Conservation (phyloP, 2,888 invertebrate species). For the Magallana nippona region DNA sequence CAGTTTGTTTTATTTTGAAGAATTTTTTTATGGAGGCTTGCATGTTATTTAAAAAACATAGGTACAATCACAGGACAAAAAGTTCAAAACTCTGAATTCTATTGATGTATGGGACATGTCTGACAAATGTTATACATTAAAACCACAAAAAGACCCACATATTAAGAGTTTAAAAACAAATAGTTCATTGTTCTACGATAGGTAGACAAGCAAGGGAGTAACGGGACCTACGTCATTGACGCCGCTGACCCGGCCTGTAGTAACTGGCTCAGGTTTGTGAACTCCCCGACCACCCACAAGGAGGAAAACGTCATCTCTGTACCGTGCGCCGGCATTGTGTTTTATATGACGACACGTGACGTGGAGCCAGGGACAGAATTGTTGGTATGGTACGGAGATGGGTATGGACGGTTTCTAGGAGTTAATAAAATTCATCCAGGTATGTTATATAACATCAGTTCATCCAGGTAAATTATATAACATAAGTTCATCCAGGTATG, state of each 20-base stretch:
- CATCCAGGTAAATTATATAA: no score
- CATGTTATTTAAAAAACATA: no score
- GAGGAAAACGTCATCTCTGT: background rate
- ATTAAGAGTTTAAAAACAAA: no score
- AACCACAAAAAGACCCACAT: no score
- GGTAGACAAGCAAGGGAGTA: background rate
- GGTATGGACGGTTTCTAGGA: background rate
- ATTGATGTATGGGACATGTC: no score
- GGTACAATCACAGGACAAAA: no score
- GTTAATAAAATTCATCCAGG: background rate
- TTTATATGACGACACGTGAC: conserved; percentile 16
- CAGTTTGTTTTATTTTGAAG: no score
- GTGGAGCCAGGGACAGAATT: background rate
- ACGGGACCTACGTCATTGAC: background rate
- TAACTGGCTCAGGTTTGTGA: background rate
- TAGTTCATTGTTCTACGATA: background rate
- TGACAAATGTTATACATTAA: no score
- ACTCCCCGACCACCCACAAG: background rate
- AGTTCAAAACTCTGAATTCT: no score
- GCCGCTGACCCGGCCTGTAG: background rate
- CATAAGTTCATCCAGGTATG: no score
- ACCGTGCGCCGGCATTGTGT: background rate
- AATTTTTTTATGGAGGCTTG: no score
- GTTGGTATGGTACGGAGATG: background rate
- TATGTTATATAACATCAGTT: background rate